Evolutionary conservation across 2,888 invertebrate species (phyloP).

Genomic region (Metallyticus violacea): DNA sequence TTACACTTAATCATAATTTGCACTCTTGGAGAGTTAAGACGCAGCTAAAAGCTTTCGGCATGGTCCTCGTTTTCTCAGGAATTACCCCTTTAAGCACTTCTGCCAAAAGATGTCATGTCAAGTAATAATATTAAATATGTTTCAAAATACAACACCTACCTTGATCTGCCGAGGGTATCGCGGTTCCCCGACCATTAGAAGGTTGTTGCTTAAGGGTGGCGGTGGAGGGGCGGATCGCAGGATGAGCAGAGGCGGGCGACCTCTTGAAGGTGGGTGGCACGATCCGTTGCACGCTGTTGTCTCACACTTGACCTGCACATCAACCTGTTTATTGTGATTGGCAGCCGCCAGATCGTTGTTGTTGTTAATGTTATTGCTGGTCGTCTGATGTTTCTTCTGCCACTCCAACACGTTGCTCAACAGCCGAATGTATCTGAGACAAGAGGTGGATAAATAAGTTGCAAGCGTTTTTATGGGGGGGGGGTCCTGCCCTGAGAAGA

Average conservation of each 20-base stretch:
- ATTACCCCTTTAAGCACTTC: too few relatives aligned
- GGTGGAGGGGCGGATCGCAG: background rate
- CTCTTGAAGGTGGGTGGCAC: background rate
- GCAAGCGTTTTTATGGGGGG: too few relatives aligned
- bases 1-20: too few relatives aligned
- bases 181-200: background rate
- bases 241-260: background rate
- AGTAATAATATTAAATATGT: too few relatives aligned
- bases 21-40: too few relatives aligned
- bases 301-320: constrained; percentile 26
- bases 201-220: background rate
- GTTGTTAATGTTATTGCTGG: constrained; percentile 50
- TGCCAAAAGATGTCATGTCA: too few relatives aligned
- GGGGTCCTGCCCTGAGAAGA: too few relatives aligned
- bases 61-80: too few relatives aligned
- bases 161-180: background rate
- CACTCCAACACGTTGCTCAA: constrained; percentile 84
- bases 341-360: constrained; percentile 47
- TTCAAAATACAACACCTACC: background rate
- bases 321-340: constrained; percentile 40
- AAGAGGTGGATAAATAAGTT: too few relatives aligned
- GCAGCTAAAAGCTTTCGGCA: too few relatives aligned
- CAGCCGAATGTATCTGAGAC: constrained; percentile 76
- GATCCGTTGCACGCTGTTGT: background rate
- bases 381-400: constrained; percentile 61